Evolutionary conservation across 1,140 invertebrate species (phyloP), one percentile per base, ranked within the genome.

Genomic region (Temnothorax curvispinosus): DNA sequence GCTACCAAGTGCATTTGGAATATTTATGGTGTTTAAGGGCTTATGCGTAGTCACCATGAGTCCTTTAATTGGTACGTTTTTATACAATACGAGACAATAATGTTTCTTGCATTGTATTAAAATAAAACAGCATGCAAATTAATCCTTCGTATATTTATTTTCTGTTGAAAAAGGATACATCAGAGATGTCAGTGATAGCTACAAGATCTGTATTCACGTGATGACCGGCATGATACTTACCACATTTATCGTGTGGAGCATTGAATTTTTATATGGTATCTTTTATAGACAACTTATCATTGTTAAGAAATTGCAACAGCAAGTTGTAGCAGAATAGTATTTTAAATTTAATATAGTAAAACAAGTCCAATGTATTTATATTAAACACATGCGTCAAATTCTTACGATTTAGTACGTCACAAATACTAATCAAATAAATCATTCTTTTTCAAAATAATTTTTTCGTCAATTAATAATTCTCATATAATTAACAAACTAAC

Each of bases 21-120:
- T 97, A 78, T 97, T 97, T 91, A 97, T 97, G 96, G 97, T 98
- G 56, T 97, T 96, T 84, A 98, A 98, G 92, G 97, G 97, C 38
- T 90, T 97, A 0, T 96, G 97, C 88, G 97, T 97, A 21, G 96
- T 97, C 9, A 90, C 94, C 9, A 96, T 98, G 64, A 97, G 97
- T 71, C 97, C 97, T 13, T 71, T 97, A 82, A 96, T 97, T 91
- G 97, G 97, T 98, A 94, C 95, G 96, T 94, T 47, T 32, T 60
- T 74, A 15, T 64, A 54, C 1, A 41, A 81, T 56, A 35, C n/a
- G 1, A 71, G 47, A 67, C 56, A 58, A 21, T 80, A n/a, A n/a
- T n/a, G n/a, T 32, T 64, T 11, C 27, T 75, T 9, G 3, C 41
- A 15, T 27, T 5, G 0, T 76, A 60, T 60, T 44, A 18, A 60